A percentile compares a stretch with the other conserved stretches of the same genome.
These are phyloP conservation scores for Macrobrachium rosenbergii DNA, from an alignment of 1,140 invertebrate species.

Conservation along the genomic window DNA sequence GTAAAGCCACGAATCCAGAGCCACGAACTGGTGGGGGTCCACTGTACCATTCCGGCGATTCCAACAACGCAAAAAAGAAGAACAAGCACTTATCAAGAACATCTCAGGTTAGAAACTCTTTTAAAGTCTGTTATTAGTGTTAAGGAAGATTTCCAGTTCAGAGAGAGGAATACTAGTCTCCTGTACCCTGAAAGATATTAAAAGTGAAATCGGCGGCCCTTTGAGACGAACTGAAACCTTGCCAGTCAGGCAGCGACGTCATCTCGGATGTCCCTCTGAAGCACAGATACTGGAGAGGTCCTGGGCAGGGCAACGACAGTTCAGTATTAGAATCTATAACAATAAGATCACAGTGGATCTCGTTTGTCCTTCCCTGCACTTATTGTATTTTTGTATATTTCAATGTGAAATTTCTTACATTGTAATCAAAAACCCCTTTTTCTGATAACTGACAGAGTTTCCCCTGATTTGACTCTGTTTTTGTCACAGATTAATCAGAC, in stretches of 20 bases:
- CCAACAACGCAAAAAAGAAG: too few relatives aligned
- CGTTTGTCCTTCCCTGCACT: too few relatives aligned
- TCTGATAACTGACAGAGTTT: not conserved
- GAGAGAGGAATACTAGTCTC: too few relatives aligned
- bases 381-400: too few relatives aligned
- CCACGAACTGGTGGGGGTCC: too few relatives aligned
- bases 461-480: too few relatives aligned
- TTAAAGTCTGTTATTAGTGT: not conserved
- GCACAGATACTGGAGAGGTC: not conserved
- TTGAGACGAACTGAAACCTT: not conserved
- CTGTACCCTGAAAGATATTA: constrained; percentile 57
- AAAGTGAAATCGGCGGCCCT: constrained; percentile 38
- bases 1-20: too few relatives aligned
- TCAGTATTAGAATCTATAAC: not conserved
- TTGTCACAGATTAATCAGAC: not conserved
- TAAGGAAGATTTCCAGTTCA: not conserved
- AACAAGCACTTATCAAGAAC: too few relatives aligned
- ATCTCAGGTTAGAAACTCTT: not conserved
- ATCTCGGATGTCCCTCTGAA: not conserved
- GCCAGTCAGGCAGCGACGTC: not conserved
- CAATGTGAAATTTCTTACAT: too few relatives aligned
- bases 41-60: too few relatives aligned
- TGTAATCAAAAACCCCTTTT: not conserved
- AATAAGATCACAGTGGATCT: not conserved
- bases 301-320: not conserved